Evolutionary conservation across 2,113 vertebrate genomes (phyloP), one percentile per base, ranked within the genome.

Genomic region (Perccottus glenii): DNA sequence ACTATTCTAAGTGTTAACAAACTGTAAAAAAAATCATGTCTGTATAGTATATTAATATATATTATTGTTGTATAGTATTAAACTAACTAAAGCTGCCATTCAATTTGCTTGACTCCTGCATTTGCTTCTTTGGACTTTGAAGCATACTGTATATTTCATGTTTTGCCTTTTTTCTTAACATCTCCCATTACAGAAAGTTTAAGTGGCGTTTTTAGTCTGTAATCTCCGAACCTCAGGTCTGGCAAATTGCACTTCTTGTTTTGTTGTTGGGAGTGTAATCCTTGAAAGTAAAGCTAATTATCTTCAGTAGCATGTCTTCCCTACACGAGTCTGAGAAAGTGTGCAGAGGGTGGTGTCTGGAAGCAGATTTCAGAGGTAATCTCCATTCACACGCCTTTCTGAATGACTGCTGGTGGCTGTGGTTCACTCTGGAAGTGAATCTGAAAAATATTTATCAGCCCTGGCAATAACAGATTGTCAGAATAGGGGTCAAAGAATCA

Each of bases 231-330:
- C 70, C 75, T 65, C 38, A 19, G 65, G 67, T 77, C 62, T 70
- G 45, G 43, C 73, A 77, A 80, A 76, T 62, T 73, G 63, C 63
- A 76, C 8, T 70, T 69, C 67, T 58, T 70, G 60, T 83, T 79
- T 87, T 83, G 80, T 85, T 83, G 80, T 72, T 69, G 63, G 32
- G 69, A 64, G 78, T 58, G 76, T 82, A 87, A 82, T 87, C 83
- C 78, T 82, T 50, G 63, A 80, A 69, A 84, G 83, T 84, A 82
- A 84, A 85, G 81, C 78, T 88, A 88, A 88, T 88, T 85, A 84
- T 82, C 77, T 72, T 62, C 67, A 63, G 63, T 70, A 59, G 72
- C 85, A 77, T 83, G 78, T 80, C 81, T 82, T 85, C 83, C 83
- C 78, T 84, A 82, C 75, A 73, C 76, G 65, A 82, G 77, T 83